Base-by-base conservation (phyloP, 2,888 invertebrate genomes). In the Drosophila macrospina region DNA sequence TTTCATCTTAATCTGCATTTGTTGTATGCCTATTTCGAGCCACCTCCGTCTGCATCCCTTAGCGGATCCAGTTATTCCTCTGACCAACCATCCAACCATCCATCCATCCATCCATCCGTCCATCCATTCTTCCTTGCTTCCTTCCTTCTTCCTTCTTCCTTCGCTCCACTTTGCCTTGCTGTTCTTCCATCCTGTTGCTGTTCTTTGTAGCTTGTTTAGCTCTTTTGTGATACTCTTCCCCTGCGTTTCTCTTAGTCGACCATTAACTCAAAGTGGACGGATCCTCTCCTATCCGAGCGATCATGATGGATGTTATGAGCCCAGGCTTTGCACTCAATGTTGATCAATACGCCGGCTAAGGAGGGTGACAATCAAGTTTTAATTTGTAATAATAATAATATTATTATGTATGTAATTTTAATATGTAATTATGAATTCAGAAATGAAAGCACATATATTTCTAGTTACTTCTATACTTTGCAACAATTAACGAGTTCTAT, bases 311-410 rank as follows among this genome's bases (percentile, higher is more conserved):
- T 97, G 93, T 97, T 97, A 92, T 95, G 95, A 87, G 97, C 97
- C 97, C 97, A 97, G 89, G 97, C 97, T 94, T 96, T 97, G 94
- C 97, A 97, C 93, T 97, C 97, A 92, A 98, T 96, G 93, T 97
- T 97, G 93, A 98, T 97, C 88, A 97, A 94, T 44, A 97, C 96
- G 70, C 97, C 97, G 92, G 95, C 97, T 96, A 28, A 45, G 28
- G 6, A 7, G 26, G n/a, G 11, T 0, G 8, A 4, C 26, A 42
- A 10, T 11, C 20, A 30, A 28, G 24, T 15, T 15, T 52, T 15
- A 28, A 39, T 24, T 48, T n/a, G n/a, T n/a, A n/a, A n/a, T n/a
- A n/a, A n/a, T n/a, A n/a, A n/a, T n/a, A n/a, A n/a, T n/a, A n/a
- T n/a, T n/a, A n/a, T n/a, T n/a, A n/a, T n/a, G n/a, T n/a, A n/a